A percentile compares a stretch with the other conserved stretches of the same genome.
phyloP scores from a whole-genome alignment of 2,888 invertebrate species.

The Troides helena region DNA sequence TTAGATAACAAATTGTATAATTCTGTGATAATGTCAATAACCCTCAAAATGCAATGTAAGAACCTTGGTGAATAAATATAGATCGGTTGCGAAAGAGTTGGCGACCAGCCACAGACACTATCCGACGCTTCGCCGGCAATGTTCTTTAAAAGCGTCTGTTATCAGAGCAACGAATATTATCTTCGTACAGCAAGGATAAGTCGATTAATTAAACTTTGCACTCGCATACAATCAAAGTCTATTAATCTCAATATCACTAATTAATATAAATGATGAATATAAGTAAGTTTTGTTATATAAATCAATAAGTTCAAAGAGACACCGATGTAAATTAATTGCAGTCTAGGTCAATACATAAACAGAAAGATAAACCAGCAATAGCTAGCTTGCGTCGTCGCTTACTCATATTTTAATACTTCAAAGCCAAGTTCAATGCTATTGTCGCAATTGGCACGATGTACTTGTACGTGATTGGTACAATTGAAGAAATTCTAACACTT shows the following conservation, averaged over 20 bases:
- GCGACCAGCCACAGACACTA: conserved; percentile 62
- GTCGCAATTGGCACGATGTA: conserved; percentile 52
- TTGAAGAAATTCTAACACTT: not conserved
- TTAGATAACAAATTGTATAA: conserved; percentile 66
- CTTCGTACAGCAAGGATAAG: conserved; percentile 22
- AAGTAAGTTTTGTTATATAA: conserved; percentile 13
- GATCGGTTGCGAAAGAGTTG: conserved; percentile 72
- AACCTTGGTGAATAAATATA: conserved; percentile 74
- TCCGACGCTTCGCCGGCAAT: conserved; percentile 56
- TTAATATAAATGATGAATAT: conserved; percentile 11
- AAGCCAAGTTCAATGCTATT: conserved; percentile 56
- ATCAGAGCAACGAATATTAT: conserved; percentile 33
- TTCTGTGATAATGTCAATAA: conserved; percentile 72
- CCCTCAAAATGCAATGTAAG: conserved; percentile 73
- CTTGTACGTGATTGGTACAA: not conserved
- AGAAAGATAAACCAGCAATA: conserved; percentile 17
- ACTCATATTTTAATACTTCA: conserved; percentile 36
- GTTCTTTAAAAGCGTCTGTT: conserved; percentile 39
- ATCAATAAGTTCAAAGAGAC: conserved; percentile 20
- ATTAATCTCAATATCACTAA: conserved; percentile 4
- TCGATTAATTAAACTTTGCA: conserved; percentile 13
- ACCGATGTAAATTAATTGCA: conserved; percentile 20
- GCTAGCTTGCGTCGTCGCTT: conserved; percentile 15
- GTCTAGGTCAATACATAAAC: conserved; percentile 17
- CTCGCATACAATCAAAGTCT: conserved; percentile 1